Base-by-base conservation (phyloP, 2,797 vertebrate genomes). In the Orientallactaga sibirica region DNA sequence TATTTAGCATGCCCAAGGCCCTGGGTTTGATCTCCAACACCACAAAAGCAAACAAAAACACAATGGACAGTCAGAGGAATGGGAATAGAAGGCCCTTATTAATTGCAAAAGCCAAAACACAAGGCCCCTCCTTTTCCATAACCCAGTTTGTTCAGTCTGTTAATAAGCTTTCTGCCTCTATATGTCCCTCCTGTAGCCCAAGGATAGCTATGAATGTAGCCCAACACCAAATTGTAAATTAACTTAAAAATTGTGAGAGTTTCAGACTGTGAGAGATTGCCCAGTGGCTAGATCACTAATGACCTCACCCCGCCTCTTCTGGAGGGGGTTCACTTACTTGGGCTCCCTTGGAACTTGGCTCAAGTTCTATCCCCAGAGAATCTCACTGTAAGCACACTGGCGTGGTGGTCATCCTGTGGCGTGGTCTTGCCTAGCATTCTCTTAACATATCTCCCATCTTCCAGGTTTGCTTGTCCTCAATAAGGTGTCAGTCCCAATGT, bases 61-160 rank as follows among this genome's bases (percentile, higher is more conserved):
- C 43, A 19, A 64, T 3, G 27, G 41, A 11, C 19, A 73, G 58
- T 74, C 19, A 79, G 68, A 95, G 55, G 80, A 90, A 92, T 33
- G 25, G 52, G 88, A 81, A 16, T 15, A 86, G 87, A 85, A 88
- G 0, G 9, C 11, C 14, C 22, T 66, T 48, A 48, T 8, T 83
- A 29, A 3, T 68, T 78, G 71, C 52, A 93, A 94, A 92, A 89
- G 77, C 41, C 14, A 68, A 67, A 95, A 85, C 5, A 75, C 16
- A 61, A 86, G 24, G 67, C 5, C 1, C 1, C 14, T 70, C 18
- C 3, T 84, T 81, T 33, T 68, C 24, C 6, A 33, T 12, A 4
- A 1, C 5, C 64, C 16, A 48, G 78, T 89, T 81, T 22, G 27
- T 67, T 16, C 20, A 73, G 80, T 37, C 61, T 18, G 6, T 33